Evolutionary conservation across 1,140 invertebrate genomes (phyloP).

Genomic region (Calliopsis andreniformis): DNA sequence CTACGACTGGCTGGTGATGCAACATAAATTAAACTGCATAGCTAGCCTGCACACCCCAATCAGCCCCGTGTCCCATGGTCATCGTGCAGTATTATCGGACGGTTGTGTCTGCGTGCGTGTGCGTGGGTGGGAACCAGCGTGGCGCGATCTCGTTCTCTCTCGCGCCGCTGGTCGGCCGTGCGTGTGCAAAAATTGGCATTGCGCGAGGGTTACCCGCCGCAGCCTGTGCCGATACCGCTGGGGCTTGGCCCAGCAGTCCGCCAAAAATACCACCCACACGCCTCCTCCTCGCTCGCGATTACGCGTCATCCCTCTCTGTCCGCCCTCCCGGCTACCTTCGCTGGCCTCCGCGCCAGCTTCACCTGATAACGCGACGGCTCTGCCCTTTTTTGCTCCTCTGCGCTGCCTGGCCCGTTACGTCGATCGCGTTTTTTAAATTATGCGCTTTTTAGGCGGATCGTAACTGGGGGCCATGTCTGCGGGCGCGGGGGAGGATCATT

Average conservation of each 20-base stretch:
- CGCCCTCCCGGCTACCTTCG: constrained; percentile 11
- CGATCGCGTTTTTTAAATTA: constrained; percentile 32
- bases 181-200: constrained; percentile 68
- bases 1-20: constrained; percentile 73
- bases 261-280: constrained; percentile 66
- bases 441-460: constrained; percentile 7
- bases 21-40: constrained; percentile 78
- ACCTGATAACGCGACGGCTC: constrained; percentile 22
- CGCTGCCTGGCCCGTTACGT: not conserved
- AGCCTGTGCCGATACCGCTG: constrained; percentile 47
- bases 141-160: constrained; percentile 27
- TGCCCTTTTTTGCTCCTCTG: not conserved
- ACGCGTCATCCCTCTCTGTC: constrained; percentile 31
- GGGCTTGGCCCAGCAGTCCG: constrained; percentile 32
- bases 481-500: not conserved
- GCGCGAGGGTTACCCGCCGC: constrained; percentile 61
- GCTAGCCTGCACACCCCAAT: constrained; percentile 73
- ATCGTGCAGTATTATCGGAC: constrained; percentile 73
- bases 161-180: constrained; percentile 17
- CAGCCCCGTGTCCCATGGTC: constrained; percentile 72
- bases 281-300: constrained; percentile 40
- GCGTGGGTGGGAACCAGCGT: constrained; percentile 58
- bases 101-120: constrained; percentile 51
- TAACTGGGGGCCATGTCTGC: too few relatives aligned
- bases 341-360: not conserved